These are phyloP conservation scores for Holacanthella duospinosa DNA, from an alignment of 2,888 invertebrate species.

Conservation along the genomic window DNA sequence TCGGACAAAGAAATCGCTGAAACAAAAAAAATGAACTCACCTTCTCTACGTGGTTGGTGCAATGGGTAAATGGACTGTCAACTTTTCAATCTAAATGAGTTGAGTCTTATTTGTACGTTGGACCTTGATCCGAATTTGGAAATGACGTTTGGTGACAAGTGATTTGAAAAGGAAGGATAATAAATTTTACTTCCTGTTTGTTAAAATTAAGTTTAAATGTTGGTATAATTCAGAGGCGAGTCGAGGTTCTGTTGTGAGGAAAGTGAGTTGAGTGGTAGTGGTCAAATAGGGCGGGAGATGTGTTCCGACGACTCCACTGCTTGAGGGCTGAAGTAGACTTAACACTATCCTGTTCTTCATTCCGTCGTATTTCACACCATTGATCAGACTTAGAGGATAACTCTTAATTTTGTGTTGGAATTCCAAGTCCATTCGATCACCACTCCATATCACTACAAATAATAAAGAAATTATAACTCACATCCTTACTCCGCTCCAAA, in stretches of 20 bases:
- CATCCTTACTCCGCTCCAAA: neutral
- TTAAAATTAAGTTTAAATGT: constrained; percentile 30
- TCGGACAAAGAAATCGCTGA: too few species aligned
- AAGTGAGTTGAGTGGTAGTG: constrained; percentile 27
- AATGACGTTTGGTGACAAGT: too few species aligned
- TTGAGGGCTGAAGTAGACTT: constrained; percentile 16
- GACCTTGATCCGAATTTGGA: too few species aligned
- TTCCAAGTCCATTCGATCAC: constrained; percentile 36
- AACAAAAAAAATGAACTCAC: too few species aligned
- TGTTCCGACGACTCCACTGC: constrained; percentile 18
- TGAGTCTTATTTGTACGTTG: too few species aligned
- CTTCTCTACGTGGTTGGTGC: too few species aligned
- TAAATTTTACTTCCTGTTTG: constrained; percentile 5
- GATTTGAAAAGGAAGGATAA: too few species aligned
- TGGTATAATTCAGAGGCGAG: constrained; percentile 33
- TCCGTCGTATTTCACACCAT: constrained; percentile 31
- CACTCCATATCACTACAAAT: constrained; percentile 31
- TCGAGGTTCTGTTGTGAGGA: constrained; percentile 26
- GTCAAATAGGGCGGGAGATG: constrained; percentile 34
- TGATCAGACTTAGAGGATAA: constrained; percentile 30
- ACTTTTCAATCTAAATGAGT: too few species aligned
- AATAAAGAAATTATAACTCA: too few species aligned
- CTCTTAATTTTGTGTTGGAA: constrained; percentile 35
- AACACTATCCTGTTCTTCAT: constrained; percentile 33
- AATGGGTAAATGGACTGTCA: too few species aligned